Percentiles rank a stretch among this genome's conserved stretches.
Conservation (phyloP, 2,113 vertebrate genomes). For the Scomber japonicus region DNA sequence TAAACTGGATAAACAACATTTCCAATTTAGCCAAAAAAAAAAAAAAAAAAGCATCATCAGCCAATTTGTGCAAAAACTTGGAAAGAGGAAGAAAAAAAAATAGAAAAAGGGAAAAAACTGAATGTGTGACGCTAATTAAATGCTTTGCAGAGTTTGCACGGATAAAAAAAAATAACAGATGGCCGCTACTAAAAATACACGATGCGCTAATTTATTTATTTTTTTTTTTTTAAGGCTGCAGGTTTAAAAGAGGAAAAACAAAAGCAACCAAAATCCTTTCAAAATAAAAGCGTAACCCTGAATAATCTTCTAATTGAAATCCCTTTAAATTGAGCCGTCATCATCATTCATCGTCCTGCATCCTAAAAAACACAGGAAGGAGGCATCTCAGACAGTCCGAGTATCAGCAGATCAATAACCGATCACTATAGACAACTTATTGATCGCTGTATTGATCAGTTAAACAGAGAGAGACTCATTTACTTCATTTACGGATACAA, state of each 20-base stretch:
- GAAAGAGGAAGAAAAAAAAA: background rate
- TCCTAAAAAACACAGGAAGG: too few relatives aligned
- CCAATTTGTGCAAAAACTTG: background rate
- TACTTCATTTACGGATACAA: too few relatives aligned
- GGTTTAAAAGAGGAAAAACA: too few relatives aligned
- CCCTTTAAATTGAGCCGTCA: too few relatives aligned
- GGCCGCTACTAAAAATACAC: too few relatives aligned
- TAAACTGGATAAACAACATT: background rate
- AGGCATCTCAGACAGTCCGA: background rate
- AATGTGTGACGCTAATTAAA: background rate
- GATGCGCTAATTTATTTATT: too few relatives aligned
- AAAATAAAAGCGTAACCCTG: background rate
- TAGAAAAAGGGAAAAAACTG: background rate
- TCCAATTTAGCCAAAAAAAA: background rate
- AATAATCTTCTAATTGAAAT: background rate
- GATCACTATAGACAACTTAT: conserved; percentile 3
- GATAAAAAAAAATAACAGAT: too few relatives aligned
- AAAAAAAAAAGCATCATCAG: background rate
- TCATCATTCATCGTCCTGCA: too few relatives aligned
- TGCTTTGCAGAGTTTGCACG: background rate
- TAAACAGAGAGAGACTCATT: too few relatives aligned
- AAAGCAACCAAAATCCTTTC: background rate
- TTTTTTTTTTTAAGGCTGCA: too few relatives aligned
- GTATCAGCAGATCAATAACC: conserved; percentile 22
- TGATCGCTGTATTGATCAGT: conserved; percentile 21